phyloP scores from a whole-genome alignment of 2,888 invertebrate genomes.

The Napeogenes sylphis region DNA sequence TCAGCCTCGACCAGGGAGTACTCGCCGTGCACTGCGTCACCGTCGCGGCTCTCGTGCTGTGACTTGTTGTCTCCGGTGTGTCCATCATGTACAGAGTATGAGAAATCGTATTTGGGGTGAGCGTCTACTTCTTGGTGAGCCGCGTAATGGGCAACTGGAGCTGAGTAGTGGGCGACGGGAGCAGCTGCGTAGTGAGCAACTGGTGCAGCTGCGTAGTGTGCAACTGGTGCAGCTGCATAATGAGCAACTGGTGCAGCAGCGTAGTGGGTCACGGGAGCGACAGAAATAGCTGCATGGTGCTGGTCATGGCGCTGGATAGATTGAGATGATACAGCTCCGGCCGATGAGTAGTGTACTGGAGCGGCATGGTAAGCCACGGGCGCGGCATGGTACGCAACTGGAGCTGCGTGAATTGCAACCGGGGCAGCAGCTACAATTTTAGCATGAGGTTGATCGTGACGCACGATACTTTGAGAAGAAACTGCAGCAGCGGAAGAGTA shows the following conservation, averaged over 20 bases:
- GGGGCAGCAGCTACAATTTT: background rate
- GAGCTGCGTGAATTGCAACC: conserved; percentile 29
- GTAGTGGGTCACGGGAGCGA: conserved; percentile 40
- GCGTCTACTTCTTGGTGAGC: conserved; percentile 49
- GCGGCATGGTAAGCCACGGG: conserved; percentile 24
- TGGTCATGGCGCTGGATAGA: conserved; percentile 61
- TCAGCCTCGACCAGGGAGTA: conserved; percentile 75
- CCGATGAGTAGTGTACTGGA: conserved; percentile 37
- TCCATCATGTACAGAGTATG: conserved; percentile 76
- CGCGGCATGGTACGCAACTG: conserved; percentile 32
- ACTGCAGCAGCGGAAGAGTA: conserved; percentile 50
- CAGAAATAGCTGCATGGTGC: conserved; percentile 38
- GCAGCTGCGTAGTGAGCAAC: conserved; percentile 42
- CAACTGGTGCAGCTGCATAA: conserved; percentile 36
- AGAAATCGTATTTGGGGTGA: conserved; percentile 75
- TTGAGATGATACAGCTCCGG: conserved; percentile 48
- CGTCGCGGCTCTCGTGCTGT: conserved; percentile 50
- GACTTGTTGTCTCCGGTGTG: conserved; percentile 76
- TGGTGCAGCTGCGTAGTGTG: conserved; percentile 38
- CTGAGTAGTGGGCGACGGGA: conserved; percentile 33
- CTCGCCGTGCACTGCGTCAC: conserved; percentile 51
- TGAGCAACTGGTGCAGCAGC: conserved; percentile 39
- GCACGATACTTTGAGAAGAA: conserved; percentile 56
- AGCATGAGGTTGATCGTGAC: conserved; percentile 46
- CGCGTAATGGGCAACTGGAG: conserved; percentile 47